Base-by-base conservation (phyloP, 2,113 vertebrate species). In the Microtus montanus region DNA sequence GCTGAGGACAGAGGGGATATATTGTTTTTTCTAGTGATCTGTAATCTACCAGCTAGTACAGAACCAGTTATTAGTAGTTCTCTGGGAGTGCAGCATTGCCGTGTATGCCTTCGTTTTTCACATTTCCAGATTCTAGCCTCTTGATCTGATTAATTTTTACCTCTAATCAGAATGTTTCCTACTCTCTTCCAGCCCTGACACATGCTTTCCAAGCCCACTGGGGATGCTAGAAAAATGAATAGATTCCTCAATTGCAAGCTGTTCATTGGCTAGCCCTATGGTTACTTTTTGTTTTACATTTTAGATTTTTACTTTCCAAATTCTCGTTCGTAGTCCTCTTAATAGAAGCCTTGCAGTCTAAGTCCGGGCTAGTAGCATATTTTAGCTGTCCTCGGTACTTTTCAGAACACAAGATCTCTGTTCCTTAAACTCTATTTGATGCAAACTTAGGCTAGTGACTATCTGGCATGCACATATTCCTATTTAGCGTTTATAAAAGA, bases 361-460 rank as follows among this genome's bases (percentile, higher is more conserved):
- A 64, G 12, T n/a, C n/a, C 71, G 8, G 41, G 14, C 87, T 44
- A 86, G 7, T 33, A 12, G 15, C 2, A 26, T 38, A 9, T 49
- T 93, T 95, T 92, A 52, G 35, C 20, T 88, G 13, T 58, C 85
- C 49, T 52, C 7, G 66, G 89, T 75, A 47, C 71, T 70, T 91
- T 87, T 92, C 33, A 74, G 17, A 96, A 44, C 70, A 71, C 79
- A 74, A 66, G 47, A 26, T 71, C 41, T 87, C 97, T 94, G 91
- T 92, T 96, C 64, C 44, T 89, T 58, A 54, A 71, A 47, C 8
- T 14, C 58, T 22, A 92, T 89, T 30, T 66, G 77, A 88, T 91
- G 87, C 49, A 97, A 58, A 84, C 93, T 71, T 95, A 80, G 96
- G 80, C 79, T 87, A 96, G 94, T 95, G 64, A 91, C 61, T 75